phyloP scores from a whole-genome alignment of 2,797 vertebrate species.

The Lithobates sylvaticus region DNA sequence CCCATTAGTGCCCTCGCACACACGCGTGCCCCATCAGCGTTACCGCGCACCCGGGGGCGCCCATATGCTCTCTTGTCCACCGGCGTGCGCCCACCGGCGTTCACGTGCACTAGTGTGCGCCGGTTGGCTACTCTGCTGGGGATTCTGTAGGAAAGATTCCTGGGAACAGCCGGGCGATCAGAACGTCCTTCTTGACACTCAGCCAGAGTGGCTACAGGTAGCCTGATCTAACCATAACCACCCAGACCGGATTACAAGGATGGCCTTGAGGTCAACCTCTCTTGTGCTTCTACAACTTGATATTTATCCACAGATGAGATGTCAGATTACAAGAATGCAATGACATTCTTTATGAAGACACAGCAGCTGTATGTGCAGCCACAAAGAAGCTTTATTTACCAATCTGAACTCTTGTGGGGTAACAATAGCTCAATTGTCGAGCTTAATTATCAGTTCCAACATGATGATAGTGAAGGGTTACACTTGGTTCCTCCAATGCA shows the following conservation, averaged over 20 bases:
- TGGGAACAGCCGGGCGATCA: too few relatives aligned
- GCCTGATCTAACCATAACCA: not conserved
- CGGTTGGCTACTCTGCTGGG: too few relatives aligned
- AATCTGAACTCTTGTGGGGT: constrained; percentile 5
- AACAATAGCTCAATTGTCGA: constrained; percentile 43
- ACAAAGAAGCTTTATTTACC: constrained; percentile 47
- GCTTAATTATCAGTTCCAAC: constrained; percentile 15
- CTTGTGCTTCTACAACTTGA: not conserved
- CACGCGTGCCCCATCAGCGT: too few relatives aligned
- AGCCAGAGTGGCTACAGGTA: too few relatives aligned
- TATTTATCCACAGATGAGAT: constrained; percentile 32
- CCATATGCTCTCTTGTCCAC: too few relatives aligned
- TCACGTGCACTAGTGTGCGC: too few relatives aligned
- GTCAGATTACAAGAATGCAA: constrained; percentile 19
- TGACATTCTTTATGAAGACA: constrained; percentile 45
- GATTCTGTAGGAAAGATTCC: too few relatives aligned
- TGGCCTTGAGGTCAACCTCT: not conserved
- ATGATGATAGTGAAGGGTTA: not conserved
- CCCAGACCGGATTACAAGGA: not conserved
- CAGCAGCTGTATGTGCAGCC: constrained; percentile 21
- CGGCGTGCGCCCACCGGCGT: too few relatives aligned
- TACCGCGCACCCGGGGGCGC: too few relatives aligned
- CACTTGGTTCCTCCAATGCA: not conserved
- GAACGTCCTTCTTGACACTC: too few relatives aligned
- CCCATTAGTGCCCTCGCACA: too few relatives aligned